Base-by-base conservation (phyloP, 2,113 vertebrate species). In the Phrynosoma blainvillii region DNA sequence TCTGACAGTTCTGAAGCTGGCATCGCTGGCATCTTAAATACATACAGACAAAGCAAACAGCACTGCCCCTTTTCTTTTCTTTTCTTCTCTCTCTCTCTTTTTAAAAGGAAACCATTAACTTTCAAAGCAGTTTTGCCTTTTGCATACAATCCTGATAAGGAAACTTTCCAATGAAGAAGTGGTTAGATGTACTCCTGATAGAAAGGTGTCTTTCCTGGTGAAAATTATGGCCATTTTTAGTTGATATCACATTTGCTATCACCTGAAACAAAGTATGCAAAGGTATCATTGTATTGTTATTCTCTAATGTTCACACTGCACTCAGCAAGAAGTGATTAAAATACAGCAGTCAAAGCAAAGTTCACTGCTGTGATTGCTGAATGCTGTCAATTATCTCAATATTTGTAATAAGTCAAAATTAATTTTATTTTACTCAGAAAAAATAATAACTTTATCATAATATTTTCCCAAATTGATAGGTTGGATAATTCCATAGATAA, bases 1-100 rank as follows among this genome's bases (percentile, higher is more conserved):
- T 92, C 88, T 96, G 96, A 96, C 95, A 94, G 94, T 95, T 94
- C 82, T 95, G 95, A 97, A 97, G 87, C 92, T 90, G 90, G 89
- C 90, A 87, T 96, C 91, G 87, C 92, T 90, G 90, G 89, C 90
- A 87, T 96, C 91, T 94, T 40, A 89, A 94, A 96, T 20, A 84
- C 21, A 4, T n/a, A 54, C 1, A 74, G 93, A 47, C 65, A 80
- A 3, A 32, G 18, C 18, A 7, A 59, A 16, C 5, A 20, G 14
- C 20, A 83, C 77, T 6, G 52, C 30, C 7, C 36, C 7, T 23
- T 4, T 62, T 16, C n/a, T 3, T 59, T 40, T 13, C 32, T 4
- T 36, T 7, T 47, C 47, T 47, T 47, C 47, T 47, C 47, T 47
- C 47, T 47, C 47, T 47, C 47, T 47, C 47, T 47, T 79, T 36